Evolutionary conservation across 1,140 invertebrate genomes (phyloP), one percentile per base, ranked within the genome.

Genomic region (Drosophila mayri): DNA sequence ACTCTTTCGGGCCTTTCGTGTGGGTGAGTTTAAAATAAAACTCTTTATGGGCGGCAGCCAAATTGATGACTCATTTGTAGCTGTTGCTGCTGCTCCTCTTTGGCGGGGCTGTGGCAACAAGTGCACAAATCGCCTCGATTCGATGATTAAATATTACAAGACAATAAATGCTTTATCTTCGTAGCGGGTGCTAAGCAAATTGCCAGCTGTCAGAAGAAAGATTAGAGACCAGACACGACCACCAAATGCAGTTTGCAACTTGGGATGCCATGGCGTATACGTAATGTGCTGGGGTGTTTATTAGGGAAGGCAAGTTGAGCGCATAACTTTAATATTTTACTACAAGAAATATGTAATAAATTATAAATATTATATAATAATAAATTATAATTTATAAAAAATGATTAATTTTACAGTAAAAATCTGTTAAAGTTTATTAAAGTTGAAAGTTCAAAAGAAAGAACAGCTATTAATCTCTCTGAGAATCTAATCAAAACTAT

Each of bases 111-210:
- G 57, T 25, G 40, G 81, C 84, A 87, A 88, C 84, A 87, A 87
- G 83, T 87, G 76, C 68, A 77, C 75, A 68, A 76, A 59, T 78
- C 62, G 82, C 61, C 32, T 70, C 44, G 16, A 58, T 79, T 76
- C 64, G 71, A 90, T 90, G 85, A 90, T 90, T 90, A 90, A 90
- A 90, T 81, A 79, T 68, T 90, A 90, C 85, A 90, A 70, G 85
- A 90, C 86, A 90, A 85, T 90, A 81, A 76, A 90, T 63, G 78
- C 57, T 90, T 90, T 76, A 90, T 90, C 85, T 85, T 81, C 75
- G 70, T 84, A 63, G 85, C 72, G 76, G 77, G 77, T 81, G 72
- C 80, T 80, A 75, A 77, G 85, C 84, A 87, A 88, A 88, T 84
- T 81, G 68, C 76, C 65, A 62, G 62, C 84, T 88, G 85, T 62